Base-by-base conservation (phyloP, 2,797 vertebrate species). In the Fistularia tabacaria region DNA sequence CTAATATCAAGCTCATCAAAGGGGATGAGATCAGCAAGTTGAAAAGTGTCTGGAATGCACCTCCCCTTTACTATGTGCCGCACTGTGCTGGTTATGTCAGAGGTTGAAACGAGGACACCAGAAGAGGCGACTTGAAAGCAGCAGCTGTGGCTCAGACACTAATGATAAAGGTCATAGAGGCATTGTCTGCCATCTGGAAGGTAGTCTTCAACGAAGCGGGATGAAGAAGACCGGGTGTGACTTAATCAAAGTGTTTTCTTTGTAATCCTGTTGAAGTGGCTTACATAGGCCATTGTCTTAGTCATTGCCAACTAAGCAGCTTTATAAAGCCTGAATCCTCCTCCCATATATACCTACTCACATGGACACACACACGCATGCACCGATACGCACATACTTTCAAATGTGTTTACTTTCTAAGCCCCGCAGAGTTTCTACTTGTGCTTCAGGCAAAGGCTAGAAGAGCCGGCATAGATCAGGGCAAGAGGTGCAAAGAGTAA, bases 281-380 rank as follows among this genome's bases (percentile, higher is more conserved):
- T 84, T 78, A 76, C 48, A 53, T 57, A 53, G 47, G 45, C 61
- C 64, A 74, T 85, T 84, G 82, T 85, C 74, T 83, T 73, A 66
- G 68, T 73, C 73, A 46, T 54, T 57, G 62, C 66, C 62, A 69
- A 55, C 67, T 79, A 74, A 84, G 76, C 71, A 67, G 83, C 81
- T 85, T 79, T 84, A 49, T 71, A 67, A 49, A 64, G 63, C 64
- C 68, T 63, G 64, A 74, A 59, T 69, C 66, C 53, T 66, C 54
- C 48, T 41, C 38, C 43, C 14, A 46, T 12, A 43, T 8, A 55
- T 14, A 45, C 38, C 43, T 49, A 47, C 25, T 9, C 14, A 49
- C 14, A 15, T 36, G 36, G 46, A 38, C 38, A 39, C 44, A 44
- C 14, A 56, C 25, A 53, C 9, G 46, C 1, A 13, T 1, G 50